Percentiles rank a stretch among this genome's conserved stretches.
phyloP scores from a whole-genome alignment of 2,888 invertebrate species.

The Lycaena phlaeas region DNA sequence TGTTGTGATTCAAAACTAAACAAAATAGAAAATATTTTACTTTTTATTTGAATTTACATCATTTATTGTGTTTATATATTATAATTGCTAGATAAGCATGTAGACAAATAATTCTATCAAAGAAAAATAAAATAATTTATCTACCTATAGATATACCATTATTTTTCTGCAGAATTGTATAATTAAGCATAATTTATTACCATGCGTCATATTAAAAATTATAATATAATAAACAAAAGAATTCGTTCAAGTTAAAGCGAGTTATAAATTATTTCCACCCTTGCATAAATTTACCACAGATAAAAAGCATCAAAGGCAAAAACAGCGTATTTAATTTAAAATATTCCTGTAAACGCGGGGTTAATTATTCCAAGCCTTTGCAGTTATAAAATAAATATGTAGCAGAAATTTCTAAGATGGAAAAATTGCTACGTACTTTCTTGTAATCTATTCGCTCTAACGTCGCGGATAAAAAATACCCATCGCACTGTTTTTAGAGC shows the following conservation, averaged over 20 bases:
- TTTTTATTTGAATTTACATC: too few species aligned
- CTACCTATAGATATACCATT: too few species aligned
- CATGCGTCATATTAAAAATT: not conserved
- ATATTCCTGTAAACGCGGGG: conserved; percentile 11
- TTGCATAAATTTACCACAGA: conserved; percentile 8
- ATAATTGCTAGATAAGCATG: too few species aligned
- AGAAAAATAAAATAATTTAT: too few species aligned
- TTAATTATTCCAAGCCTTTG: conserved; percentile 11
- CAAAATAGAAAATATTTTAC: too few species aligned
- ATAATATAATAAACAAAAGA: not conserved
- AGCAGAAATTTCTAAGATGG: conserved; percentile 7
- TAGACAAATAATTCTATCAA: too few species aligned
- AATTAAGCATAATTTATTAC: not conserved
- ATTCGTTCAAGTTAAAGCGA: conserved; percentile 5
- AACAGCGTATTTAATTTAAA: conserved; percentile 12
- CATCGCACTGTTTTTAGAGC: conserved; percentile 10
- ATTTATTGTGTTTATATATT: too few species aligned
- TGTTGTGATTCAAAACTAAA: too few species aligned
- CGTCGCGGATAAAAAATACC: not conserved
- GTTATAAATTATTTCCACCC: conserved; percentile 8
- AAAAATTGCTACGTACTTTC: conserved; percentile 6
- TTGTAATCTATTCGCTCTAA: conserved; percentile 3
- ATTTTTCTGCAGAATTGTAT: not conserved
- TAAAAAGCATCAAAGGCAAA: conserved; percentile 12
- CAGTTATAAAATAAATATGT: conserved; percentile 9